Conservation (phyloP, 2,113 vertebrate species). For the Neotragus pygmaeus region DNA sequence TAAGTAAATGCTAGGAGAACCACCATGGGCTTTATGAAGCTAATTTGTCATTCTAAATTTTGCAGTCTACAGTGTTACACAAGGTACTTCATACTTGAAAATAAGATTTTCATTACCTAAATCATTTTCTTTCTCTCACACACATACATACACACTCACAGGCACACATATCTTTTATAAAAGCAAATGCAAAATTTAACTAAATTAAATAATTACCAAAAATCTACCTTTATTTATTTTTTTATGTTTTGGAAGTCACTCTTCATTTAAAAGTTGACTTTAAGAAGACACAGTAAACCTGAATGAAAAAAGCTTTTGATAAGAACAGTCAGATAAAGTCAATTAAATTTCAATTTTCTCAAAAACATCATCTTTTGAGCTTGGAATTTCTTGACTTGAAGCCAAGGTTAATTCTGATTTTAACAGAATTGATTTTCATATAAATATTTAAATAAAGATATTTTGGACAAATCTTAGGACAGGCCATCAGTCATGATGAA, state of each 20-base stretch:
- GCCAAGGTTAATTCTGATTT: not conserved
- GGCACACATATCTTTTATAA: not conserved
- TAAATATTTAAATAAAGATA: not conserved
- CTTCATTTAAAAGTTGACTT: not conserved
- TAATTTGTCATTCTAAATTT: not conserved
- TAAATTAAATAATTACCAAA: slow-evolving; percentile 1
- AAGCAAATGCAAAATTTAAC: not conserved
- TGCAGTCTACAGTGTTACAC: not conserved
- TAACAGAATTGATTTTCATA: not conserved
- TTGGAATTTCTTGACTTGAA: slow-evolving; percentile 2
- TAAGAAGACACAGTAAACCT: not conserved
- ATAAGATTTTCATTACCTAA: not conserved
- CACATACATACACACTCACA: not conserved
- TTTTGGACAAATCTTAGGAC: slow-evolving; percentile 21
- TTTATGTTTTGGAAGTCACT: not conserved
- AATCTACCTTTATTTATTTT: not conserved
- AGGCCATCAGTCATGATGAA: not conserved
- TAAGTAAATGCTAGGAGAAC: not conserved
- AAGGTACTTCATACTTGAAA: not conserved
- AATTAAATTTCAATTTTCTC: slow-evolving; percentile 3
- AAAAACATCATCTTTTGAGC: not conserved
- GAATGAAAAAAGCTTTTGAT: not conserved
- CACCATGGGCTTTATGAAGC: not conserved
- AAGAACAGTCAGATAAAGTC: not conserved
- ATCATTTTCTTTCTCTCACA: not conserved